Evolutionary conservation across 2,888 invertebrate genomes (phyloP).

Genomic region (Sicus ferrugineus): DNA sequence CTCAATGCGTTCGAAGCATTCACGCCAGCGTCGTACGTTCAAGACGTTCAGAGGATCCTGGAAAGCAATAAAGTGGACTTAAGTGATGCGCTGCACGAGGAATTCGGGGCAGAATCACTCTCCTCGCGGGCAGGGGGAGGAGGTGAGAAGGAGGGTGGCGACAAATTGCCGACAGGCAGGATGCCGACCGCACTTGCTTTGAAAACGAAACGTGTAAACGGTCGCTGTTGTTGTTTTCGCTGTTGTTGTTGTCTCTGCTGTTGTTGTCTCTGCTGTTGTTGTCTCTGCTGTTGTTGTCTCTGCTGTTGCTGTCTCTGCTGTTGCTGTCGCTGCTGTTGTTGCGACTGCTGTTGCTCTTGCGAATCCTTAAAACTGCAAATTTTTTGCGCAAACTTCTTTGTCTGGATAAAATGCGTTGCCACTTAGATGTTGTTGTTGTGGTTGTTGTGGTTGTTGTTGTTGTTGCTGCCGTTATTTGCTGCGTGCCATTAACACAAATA

Average conservation of each 20-base stretch:
- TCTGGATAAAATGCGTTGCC: background rate
- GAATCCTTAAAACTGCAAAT: conserved; percentile 12
- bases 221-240: conserved; percentile 12
- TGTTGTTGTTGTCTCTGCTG: conserved; percentile 15
- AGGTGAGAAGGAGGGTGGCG: background rate
- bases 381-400: background rate
- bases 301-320: background rate
- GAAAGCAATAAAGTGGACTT: conserved; percentile 51
- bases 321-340: background rate
- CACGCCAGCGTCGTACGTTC: conserved; percentile 44
- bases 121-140: background rate
- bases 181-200: background rate
- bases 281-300: background rate
- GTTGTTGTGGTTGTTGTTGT: background rate
- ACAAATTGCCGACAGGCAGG: background rate
- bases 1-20: conserved; percentile 51
- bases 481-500: conserved; percentile 59
- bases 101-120: background rate
- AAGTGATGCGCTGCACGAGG: conserved; percentile 31
- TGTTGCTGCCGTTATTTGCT: conserved; percentile 39
- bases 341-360: conserved; percentile 16
- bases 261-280: background rate
- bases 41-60: conserved; percentile 1
- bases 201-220: conserved; percentile 1
- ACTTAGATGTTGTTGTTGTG: conserved; percentile 1